Conservation (phyloP, 2,888 invertebrate genomes). For the Griposia aprilina region DNA sequence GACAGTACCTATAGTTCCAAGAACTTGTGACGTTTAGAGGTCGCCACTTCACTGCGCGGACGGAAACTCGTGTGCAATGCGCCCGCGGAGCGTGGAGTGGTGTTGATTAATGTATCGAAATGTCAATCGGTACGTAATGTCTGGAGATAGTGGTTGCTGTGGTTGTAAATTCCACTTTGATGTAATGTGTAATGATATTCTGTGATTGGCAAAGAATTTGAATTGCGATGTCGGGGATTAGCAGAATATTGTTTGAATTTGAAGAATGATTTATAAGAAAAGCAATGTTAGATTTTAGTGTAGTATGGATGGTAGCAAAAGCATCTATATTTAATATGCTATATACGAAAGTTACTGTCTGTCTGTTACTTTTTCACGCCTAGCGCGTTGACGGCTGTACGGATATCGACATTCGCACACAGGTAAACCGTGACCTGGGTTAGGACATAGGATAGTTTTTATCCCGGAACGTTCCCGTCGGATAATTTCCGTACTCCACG, state of each 20-base stretch:
- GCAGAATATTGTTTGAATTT: background rate
- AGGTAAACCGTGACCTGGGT: background rate
- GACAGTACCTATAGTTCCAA: slow-evolving; percentile 62
- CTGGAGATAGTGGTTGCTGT: slow-evolving; percentile 17
- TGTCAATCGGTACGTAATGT: slow-evolving; percentile 56
- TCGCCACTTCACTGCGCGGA: slow-evolving; percentile 52
- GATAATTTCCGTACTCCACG: background rate
- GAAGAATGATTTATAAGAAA: background rate
- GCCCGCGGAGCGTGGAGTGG: slow-evolving; percentile 20
- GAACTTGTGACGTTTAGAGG: slow-evolving; percentile 68
- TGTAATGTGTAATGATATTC: slow-evolving; percentile 21
- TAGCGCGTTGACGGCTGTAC: background rate
- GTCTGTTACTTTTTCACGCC: background rate
- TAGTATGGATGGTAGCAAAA: background rate
- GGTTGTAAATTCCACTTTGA: slow-evolving; percentile 11
- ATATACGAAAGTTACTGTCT: background rate
- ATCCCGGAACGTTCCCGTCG: background rate
- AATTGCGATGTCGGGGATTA: background rate
- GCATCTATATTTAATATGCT: background rate
- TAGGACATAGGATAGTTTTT: background rate
- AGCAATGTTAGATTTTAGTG: background rate
- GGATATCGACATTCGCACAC: background rate
- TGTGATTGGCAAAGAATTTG: slow-evolving; percentile 11
- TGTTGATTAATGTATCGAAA: slow-evolving; percentile 55
- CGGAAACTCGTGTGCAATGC: slow-evolving; percentile 53